A percentile compares a stretch with the other conserved stretches of the same genome.
Conservation (phyloP, 2,888 invertebrate genomes). For the Danaus chrysippus region DNA sequence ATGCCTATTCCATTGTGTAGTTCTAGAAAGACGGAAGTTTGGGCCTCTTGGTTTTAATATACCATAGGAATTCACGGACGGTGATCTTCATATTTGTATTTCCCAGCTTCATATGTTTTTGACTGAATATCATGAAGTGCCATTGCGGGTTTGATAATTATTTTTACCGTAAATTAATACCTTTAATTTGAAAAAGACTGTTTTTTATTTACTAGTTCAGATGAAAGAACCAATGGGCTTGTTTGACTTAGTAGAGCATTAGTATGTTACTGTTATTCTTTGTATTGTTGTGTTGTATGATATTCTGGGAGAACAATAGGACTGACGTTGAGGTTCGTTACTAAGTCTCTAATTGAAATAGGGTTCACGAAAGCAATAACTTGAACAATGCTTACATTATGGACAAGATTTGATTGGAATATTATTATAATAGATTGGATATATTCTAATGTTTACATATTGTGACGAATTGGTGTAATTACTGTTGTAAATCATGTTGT, state of each 20-base stretch:
- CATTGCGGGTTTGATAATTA: constrained; percentile 79
- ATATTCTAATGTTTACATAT: too few relatives aligned
- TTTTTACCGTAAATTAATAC: neutral
- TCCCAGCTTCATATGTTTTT: constrained; percentile 90
- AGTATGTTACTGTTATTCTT: too few relatives aligned
- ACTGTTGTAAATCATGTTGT: neutral
- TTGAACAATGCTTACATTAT: neutral
- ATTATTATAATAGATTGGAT: too few relatives aligned
- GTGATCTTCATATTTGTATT: constrained; percentile 91
- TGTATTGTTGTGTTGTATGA: too few relatives aligned
- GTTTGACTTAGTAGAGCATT: too few relatives aligned
- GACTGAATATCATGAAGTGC: constrained; percentile 86
- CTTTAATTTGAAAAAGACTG: too few relatives aligned
- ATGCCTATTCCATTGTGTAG: constrained; percentile 91
- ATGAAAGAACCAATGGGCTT: too few relatives aligned
- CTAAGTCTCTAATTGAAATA: neutral
- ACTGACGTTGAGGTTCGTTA: neutral
- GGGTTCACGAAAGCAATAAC: constrained; percentile 1
- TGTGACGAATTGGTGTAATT: too few relatives aligned
- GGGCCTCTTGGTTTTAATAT: constrained; percentile 94
- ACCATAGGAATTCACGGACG: constrained; percentile 93
- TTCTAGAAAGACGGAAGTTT: constrained; percentile 89
- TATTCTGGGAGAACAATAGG: too few relatives aligned
- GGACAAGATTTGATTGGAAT: too few relatives aligned
- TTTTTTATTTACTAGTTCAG: too few relatives aligned